Evolutionary conservation across 2,113 vertebrate genomes (phyloP), one percentile per base, ranked within the genome.

Genomic region (Oreotrochilus melanogaster): DNA sequence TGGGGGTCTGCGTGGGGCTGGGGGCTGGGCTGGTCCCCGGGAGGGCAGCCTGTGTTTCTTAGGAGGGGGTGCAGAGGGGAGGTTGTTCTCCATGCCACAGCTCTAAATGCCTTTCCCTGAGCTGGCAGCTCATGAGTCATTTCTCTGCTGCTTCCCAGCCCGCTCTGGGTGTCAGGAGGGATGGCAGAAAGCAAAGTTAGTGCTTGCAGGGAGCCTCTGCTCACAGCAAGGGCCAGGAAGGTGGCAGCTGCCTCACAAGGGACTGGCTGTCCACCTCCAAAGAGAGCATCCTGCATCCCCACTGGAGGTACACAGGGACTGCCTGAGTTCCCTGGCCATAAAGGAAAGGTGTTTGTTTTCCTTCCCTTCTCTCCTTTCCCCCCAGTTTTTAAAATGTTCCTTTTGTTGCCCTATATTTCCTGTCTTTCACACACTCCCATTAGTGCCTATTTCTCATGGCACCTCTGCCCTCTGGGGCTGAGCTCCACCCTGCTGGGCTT

Each of bases 71-170:
- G 78, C 71, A 30, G 24, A 82, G 89, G 8, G 1, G 5, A 21
- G 69, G 86, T 74, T 86, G 75, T 15, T 95, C 60, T 16, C 80
- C 3, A 3, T 39, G 58, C 0, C 1, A 89, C 45, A 91, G 75
- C 92, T 76, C 10, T 28, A 86, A 80, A 88, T 73, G 95, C 87
- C 71, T 94, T 85, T 86, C 54, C 92, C 92, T 79, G 83, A 86
- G 89, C 89, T 94, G 86, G 93, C 92, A 94, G 93, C 67, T 75
- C 27, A 37, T 96, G 95, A 96, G 92, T 96, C 95, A 96, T 79
- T 83, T 43, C 83, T 75, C 57, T 88, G 87, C 94, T 79, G 79
- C 87, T 94, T 72, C 90, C 83, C 87, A 91, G 75, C 87, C 75
- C 7, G 14, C 61, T 73, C 48, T 1, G 30, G 76, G 76, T 7